phyloP scores from a whole-genome alignment of 2,888 invertebrate species.

The Scaptomyza flava region DNA sequence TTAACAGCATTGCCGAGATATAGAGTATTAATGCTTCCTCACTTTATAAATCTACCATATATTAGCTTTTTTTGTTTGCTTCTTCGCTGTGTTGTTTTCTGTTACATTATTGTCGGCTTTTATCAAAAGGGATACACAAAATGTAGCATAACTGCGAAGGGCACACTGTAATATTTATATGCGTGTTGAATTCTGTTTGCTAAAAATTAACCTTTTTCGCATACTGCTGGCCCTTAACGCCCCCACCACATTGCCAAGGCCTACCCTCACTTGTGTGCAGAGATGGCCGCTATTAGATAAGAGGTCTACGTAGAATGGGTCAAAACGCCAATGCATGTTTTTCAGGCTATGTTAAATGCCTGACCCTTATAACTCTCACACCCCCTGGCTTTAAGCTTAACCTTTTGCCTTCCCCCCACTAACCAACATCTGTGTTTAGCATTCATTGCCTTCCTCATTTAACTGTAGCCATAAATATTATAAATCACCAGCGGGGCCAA shows the following conservation, averaged over 20 bases:
- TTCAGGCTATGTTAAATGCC: conserved; percentile 18
- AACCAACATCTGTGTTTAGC: not conserved
- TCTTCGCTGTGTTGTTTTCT: conserved; percentile 28
- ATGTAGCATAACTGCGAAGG: conserved; percentile 33
- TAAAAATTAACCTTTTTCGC: conserved; percentile 74
- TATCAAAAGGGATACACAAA: conserved; percentile 54
- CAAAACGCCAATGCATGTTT: conserved; percentile 53
- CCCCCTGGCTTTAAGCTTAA: not conserved
- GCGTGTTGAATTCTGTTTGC: conserved; percentile 82
- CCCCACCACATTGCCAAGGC: not conserved
- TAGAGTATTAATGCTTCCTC: conserved; percentile 19
- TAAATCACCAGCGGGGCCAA: conserved; percentile 71
- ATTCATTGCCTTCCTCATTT: conserved; percentile 74
- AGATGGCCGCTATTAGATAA: conserved; percentile 73
- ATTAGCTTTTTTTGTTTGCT: no score
- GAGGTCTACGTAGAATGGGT: conserved; percentile 62
- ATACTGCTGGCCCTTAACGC: conserved; percentile 1
- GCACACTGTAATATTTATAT: conserved; percentile 79
- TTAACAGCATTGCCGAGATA: not conserved
- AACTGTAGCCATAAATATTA: conserved; percentile 77
- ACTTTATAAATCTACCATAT: no score
- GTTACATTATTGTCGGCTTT: conserved; percentile 57
- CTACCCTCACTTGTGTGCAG: conserved; percentile 15
- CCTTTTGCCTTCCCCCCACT: not conserved
- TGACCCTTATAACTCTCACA: conserved; percentile 31